phyloP scores from a whole-genome alignment of 2,888 invertebrate species.

The Silvanus unidentatus region DNA sequence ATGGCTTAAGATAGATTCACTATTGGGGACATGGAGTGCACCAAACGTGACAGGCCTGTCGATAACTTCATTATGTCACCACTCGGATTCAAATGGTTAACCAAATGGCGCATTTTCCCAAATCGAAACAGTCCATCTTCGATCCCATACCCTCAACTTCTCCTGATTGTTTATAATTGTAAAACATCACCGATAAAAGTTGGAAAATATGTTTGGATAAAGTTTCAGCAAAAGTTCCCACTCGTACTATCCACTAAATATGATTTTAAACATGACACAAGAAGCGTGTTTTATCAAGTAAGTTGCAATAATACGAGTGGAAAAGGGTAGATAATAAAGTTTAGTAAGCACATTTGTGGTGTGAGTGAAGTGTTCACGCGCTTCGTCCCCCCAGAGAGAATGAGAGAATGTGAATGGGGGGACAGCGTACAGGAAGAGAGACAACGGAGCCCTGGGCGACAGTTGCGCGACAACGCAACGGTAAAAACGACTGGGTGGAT shows the following conservation, averaged over 20 bases:
- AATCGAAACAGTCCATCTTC: constrained; percentile 12
- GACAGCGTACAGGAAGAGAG: too few species aligned
- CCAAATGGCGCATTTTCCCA: constrained; percentile 16
- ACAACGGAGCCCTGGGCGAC: constrained; percentile 21
- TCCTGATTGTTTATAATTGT: background rate
- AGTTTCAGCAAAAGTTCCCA: too few species aligned
- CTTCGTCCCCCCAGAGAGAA: background rate
- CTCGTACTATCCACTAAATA: too few species aligned
- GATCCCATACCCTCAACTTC: too few species aligned
- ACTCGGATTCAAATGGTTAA: constrained; percentile 19
- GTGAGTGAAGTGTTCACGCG: constrained; percentile 10
- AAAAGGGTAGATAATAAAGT: constrained; percentile 11
- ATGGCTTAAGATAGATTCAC: constrained; percentile 35
- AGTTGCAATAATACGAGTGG: constrained; percentile 8
- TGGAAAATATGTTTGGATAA: too few species aligned
- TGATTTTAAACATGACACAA: constrained; percentile 5
- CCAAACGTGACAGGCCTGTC: constrained; percentile 32
- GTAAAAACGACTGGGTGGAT: constrained; percentile 24
- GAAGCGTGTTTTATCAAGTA: constrained; percentile 9
- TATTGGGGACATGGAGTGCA: constrained; percentile 33
- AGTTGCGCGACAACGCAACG: constrained; percentile 23
- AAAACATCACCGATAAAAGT: too few species aligned
- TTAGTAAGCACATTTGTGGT: constrained; percentile 11
- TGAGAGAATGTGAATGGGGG: too few species aligned
- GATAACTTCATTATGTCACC: constrained; percentile 30